Percentiles rank a stretch among this genome's conserved stretches.
These are phyloP conservation scores for Grallaria varia DNA, from an alignment of 2,113 vertebrate genomes.

Conservation along the genomic window DNA sequence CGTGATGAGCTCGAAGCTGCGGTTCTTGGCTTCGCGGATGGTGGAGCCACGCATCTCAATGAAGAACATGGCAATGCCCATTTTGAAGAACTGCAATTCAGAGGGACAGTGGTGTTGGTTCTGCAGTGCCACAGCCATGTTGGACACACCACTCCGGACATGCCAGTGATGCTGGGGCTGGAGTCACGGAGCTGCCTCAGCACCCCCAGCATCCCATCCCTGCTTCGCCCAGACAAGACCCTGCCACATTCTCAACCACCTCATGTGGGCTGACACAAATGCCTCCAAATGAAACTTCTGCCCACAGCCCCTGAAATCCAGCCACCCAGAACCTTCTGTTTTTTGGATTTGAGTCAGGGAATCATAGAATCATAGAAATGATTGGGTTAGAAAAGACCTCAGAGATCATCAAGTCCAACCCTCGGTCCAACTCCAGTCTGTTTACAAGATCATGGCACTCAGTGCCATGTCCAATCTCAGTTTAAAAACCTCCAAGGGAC, in stretches of 20 bases:
- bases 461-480: too few relatives aligned
- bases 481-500: too few relatives aligned
- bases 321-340: background rate
- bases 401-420: too few relatives aligned
- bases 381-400: too few relatives aligned
- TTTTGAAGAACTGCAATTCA: conserved; percentile 84
- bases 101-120: background rate
- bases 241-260: background rate
- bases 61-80: conserved; percentile 89
- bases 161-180: rapidly evolving
- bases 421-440: too few relatives aligned
- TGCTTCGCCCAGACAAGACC: background rate
- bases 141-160: rapidly evolving
- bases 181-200: background rate
- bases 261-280: background rate
- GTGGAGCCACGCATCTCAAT: conserved; percentile 90
- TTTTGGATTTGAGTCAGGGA: background rate
- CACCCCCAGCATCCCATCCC: background rate
- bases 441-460: too few relatives aligned
- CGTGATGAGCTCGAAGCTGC: conserved; percentile 92
- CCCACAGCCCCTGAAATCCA: rapidly evolving
- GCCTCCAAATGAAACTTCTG: background rate
- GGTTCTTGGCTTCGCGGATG: conserved; percentile 89
- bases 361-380: too few relatives aligned
- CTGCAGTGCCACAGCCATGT: rapidly evolving